Percentiles rank a stretch among this genome's conserved stretches.
phyloP scores from a whole-genome alignment of 1,140 invertebrate species.

The Drosophila murphyi region DNA sequence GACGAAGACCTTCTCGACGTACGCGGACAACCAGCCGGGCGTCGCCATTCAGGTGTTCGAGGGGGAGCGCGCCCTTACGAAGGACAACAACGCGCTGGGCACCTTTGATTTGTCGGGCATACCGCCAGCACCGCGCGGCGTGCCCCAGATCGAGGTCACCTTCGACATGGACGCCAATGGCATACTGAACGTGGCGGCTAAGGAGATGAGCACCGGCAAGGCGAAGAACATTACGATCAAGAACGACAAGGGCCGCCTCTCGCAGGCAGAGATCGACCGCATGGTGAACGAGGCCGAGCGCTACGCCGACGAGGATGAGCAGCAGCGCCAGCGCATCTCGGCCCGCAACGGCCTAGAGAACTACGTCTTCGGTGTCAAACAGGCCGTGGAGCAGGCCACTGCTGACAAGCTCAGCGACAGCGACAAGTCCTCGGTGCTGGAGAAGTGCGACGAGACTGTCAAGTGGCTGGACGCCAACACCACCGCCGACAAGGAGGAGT shows the following conservation, averaged over 20 bases:
- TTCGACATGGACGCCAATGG: slow-evolving; percentile 88
- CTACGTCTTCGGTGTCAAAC: slow-evolving; percentile 90
- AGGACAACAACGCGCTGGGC: slow-evolving; percentile 91
- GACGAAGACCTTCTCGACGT: slow-evolving; percentile 88
- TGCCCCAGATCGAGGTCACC: slow-evolving; percentile 90
- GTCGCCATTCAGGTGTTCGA: slow-evolving; percentile 89
- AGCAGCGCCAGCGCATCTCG: slow-evolving; percentile 88
- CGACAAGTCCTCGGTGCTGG: slow-evolving; percentile 87
- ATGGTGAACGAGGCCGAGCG: slow-evolving; percentile 75
- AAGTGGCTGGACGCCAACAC: slow-evolving; percentile 88
- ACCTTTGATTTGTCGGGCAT: slow-evolving; percentile 92
- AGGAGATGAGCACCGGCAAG: slow-evolving; percentile 86
- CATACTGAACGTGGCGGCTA: slow-evolving; percentile 88
- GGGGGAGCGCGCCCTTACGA: slow-evolving; percentile 90
- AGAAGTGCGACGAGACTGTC: slow-evolving; percentile 86
- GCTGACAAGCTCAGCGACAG: slow-evolving; percentile 87
- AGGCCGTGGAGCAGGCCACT: slow-evolving; percentile 85
- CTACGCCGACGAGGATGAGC: slow-evolving; percentile 87
- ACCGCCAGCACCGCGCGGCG: slow-evolving; percentile 91
- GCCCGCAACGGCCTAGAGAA: slow-evolving; percentile 88
- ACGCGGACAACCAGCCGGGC: slow-evolving; percentile 89
- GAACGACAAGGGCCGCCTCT: slow-evolving; percentile 92
- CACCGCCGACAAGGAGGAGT: slow-evolving; percentile 87
- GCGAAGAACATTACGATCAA: slow-evolving; percentile 92
- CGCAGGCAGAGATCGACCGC: slow-evolving; percentile 92